A percentile compares a stretch with the other conserved stretches of the same genome.
Conservation (phyloP, 2,797 vertebrate genomes). For the Tokudaia tokunoshimensis region DNA sequence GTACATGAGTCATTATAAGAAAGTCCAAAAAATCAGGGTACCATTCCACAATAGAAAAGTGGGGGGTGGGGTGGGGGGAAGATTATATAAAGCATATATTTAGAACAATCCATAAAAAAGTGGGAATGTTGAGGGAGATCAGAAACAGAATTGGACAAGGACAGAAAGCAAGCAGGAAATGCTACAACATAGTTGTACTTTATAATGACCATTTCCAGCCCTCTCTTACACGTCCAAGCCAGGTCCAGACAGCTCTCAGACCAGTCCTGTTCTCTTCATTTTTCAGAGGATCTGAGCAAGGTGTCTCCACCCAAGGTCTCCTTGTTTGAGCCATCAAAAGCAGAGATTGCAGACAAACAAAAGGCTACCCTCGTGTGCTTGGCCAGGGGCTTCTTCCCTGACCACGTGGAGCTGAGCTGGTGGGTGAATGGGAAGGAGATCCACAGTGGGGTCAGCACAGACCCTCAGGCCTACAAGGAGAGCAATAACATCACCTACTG, state of each 20-base stretch:
- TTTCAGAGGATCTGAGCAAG: constrained; percentile 53
- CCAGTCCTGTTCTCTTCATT: neutral
- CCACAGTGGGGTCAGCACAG: constrained; percentile 84
- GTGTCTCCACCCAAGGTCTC: constrained; percentile 78
- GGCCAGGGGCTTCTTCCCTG: constrained; percentile 88
- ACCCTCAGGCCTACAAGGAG: constrained; percentile 71
- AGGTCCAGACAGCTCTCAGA: neutral
- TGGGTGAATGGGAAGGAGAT: constrained; percentile 79
- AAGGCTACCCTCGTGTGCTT: constrained; percentile 89
- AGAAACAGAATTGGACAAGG: neutral
- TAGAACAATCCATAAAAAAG: neutral
- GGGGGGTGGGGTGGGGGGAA: fast-evolving
- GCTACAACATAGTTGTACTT: neutral
- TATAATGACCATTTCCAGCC: fast-evolving
- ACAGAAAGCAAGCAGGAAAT: fast-evolving
- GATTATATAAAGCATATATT: fast-evolving
- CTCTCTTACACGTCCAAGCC: too few species aligned
- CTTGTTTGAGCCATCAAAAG: constrained; percentile 87
- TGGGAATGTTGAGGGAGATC: neutral
- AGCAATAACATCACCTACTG: constrained; percentile 70
- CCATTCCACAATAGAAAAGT: neutral
- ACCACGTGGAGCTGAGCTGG: constrained; percentile 87
- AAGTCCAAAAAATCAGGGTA: neutral
- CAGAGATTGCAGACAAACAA: constrained; percentile 71
- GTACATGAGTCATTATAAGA: neutral